phyloP scores from a whole-genome alignment of 2,113 vertebrate species.

The Motacilla alba region DNA sequence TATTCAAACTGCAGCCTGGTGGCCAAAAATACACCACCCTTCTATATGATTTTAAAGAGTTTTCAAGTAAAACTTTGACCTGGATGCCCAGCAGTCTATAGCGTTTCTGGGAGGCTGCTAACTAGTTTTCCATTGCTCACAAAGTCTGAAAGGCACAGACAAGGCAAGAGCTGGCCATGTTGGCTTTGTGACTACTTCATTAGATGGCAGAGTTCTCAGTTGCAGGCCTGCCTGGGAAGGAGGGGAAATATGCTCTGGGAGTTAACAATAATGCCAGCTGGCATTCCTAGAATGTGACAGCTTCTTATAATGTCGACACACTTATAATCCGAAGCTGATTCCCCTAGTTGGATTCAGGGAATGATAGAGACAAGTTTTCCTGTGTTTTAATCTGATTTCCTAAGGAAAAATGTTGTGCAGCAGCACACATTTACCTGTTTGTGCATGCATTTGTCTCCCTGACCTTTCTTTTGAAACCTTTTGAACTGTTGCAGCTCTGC shows the following conservation, averaged over 20 bases:
- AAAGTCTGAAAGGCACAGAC: background rate
- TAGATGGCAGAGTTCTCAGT: background rate
- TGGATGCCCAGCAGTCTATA: background rate
- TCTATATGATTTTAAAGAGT: background rate
- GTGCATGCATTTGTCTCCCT: background rate
- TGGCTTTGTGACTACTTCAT: background rate
- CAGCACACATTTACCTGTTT: background rate
- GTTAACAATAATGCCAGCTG: background rate
- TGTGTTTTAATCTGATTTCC: background rate
- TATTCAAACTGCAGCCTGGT: background rate
- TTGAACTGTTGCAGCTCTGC: background rate
- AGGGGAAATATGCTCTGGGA: background rate
- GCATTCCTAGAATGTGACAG: background rate
- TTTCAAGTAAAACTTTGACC: background rate
- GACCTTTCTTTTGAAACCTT: background rate
- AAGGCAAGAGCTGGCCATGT: background rate
- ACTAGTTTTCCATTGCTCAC: background rate
- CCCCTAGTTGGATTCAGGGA: background rate
- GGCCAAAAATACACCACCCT: rapidly evolving
- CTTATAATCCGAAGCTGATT: background rate
- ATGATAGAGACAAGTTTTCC: background rate
- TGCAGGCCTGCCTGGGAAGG: background rate
- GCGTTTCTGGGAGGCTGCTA: background rate
- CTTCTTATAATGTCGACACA: background rate
- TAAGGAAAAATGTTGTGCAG: background rate